Evolutionary conservation across 1,140 invertebrate species (phyloP).

Genomic region (Neodiprion fabricii): DNA sequence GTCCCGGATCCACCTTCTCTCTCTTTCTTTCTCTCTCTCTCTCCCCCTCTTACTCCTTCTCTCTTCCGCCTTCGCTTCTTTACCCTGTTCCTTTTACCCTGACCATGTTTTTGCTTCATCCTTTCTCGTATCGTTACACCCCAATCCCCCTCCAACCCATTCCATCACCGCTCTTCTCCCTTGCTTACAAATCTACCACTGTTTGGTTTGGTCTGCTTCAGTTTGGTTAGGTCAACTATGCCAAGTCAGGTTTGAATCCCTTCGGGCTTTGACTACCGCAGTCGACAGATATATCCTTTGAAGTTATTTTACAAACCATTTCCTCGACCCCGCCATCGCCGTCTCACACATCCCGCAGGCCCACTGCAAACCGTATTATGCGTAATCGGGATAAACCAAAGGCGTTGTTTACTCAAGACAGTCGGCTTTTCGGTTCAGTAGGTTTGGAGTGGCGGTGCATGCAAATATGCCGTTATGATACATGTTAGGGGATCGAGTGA

Average conservation of each 20-base stretch:
- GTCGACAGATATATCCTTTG: no score
- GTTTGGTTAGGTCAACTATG: conserved; percentile 1
- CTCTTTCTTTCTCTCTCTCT: neutral
- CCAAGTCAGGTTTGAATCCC: neutral
- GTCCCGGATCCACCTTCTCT: conserved; percentile 4
- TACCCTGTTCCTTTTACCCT: conserved; percentile 20
- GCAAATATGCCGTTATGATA: no score
- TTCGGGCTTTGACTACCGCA: neutral
- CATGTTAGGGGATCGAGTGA: no score
- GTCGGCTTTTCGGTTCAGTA: no score
- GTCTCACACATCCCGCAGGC: no score
- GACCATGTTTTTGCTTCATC: conserved; percentile 24
- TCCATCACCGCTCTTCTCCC: neutral
- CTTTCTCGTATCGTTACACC: conserved; percentile 3
- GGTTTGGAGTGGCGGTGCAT: no score
- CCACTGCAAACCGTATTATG: no score
- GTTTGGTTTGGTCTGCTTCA: conserved; percentile 2
- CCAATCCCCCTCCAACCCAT: neutral
- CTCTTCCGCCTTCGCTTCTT: conserved; percentile 23
- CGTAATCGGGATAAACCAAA: no score
- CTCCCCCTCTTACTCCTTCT: conserved; percentile 14
- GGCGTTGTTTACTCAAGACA: no score
- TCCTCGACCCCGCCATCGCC: no score
- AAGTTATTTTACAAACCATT: no score
- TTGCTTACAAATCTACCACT: conserved; percentile 7